Evolutionary conservation across 1,140 invertebrate genomes (phyloP).

Genomic region (Leptinotarsa lineolata): DNA sequence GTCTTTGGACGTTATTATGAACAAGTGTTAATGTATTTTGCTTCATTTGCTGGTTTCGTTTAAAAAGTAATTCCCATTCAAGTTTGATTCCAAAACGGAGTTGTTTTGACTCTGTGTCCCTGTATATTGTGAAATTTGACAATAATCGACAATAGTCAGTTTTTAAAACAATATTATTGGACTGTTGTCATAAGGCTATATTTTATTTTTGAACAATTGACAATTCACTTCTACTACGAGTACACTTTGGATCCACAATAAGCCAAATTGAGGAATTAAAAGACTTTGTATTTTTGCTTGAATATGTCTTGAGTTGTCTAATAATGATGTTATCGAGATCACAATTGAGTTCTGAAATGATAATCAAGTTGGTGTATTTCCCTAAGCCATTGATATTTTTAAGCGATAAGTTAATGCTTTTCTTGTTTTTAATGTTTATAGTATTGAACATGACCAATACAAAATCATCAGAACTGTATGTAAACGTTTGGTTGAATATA

Average conservation of each 20-base stretch:
- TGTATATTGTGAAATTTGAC: too few species aligned
- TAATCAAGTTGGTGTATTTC: neutral
- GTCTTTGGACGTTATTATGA: too few species aligned
- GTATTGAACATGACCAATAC: conserved; percentile 1
- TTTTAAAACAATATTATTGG: neutral
- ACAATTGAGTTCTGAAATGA: neutral
- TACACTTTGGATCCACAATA: neutral
- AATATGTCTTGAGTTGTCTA: neutral
- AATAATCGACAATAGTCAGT: neutral
- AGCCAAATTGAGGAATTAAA: neutral
- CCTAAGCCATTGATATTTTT: neutral
- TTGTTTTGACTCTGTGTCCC: too few species aligned
- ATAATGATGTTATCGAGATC: neutral
- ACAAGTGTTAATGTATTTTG: too few species aligned
- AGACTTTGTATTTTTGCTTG: neutral
- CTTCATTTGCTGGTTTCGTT: too few species aligned
- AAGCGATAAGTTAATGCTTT: neutral
- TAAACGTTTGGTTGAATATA: neutral
- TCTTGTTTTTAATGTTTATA: neutral
- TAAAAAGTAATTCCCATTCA: too few species aligned
- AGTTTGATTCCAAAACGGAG: too few species aligned
- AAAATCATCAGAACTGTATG: neutral
- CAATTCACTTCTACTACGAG: neutral
- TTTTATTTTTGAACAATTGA: neutral
- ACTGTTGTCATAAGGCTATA: neutral